Evolutionary conservation across 2,113 vertebrate species (phyloP).

Genomic region (Brachyhypopomus gauderio): DNA sequence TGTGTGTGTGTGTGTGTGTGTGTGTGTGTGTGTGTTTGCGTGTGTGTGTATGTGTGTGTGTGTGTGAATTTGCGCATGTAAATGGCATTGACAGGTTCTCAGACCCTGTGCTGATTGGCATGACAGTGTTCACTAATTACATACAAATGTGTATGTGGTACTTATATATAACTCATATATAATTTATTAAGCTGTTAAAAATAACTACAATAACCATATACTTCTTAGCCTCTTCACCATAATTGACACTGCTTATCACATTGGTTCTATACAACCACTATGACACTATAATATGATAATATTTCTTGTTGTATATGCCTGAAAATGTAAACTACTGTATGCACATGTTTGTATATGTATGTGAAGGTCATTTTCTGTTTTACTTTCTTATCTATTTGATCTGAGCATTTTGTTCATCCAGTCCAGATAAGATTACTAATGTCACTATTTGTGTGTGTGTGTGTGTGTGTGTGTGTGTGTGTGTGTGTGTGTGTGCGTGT

Average conservation of each 20-base stretch:
- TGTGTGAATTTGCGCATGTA: neutral
- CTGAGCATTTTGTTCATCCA: slow-evolving; percentile 28
- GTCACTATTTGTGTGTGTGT: neutral
- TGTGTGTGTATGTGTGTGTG: too few relatives aligned
- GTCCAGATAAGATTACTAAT: slow-evolving; percentile 44
- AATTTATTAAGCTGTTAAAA: neutral
- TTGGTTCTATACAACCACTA: too few relatives aligned
- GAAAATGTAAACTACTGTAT: too few relatives aligned
- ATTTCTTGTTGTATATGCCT: too few relatives aligned
- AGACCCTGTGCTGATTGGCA: slow-evolving; percentile 13
- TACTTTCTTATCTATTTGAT: slow-evolving; percentile 39
- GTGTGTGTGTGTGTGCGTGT: neutral
- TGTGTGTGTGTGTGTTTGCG: too few relatives aligned
- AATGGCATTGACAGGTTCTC: slow-evolving; percentile 17
- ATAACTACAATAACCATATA: neutral
- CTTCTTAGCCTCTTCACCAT: too few relatives aligned
- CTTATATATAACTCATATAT: too few relatives aligned
- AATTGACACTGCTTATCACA: too few relatives aligned
- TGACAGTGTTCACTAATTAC: slow-evolving; percentile 15
- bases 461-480: slow-evolving; percentile 1
- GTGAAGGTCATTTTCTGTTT: slow-evolving; percentile 35
- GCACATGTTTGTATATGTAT: neutral
- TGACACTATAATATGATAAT: too few relatives aligned
- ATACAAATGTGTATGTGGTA: neutral
- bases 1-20: too few relatives aligned